Base-by-base conservation (phyloP, 2,113 vertebrate species). In the Orthonyx spaldingii region DNA sequence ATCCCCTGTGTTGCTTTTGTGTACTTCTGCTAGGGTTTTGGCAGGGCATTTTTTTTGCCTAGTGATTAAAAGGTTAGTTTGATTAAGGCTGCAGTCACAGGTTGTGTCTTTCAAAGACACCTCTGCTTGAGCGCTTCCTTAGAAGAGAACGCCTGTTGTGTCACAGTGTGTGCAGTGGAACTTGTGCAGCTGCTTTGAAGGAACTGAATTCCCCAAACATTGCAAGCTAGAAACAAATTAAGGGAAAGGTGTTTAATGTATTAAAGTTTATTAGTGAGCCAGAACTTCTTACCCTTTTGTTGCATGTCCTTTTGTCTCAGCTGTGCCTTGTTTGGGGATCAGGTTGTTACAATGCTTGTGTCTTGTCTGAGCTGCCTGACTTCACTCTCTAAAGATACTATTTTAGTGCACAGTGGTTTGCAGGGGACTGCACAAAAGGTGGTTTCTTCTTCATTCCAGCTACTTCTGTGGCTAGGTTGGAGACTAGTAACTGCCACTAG, bases 111-210 rank as follows among this genome's bases (percentile, higher is more conserved):
- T 97, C 13, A 76, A 95, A 94, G 79, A 89, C 82, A 84, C 91
- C 84, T 93, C 80, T 94, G 83, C 93, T 96, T 96, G 86, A 96
- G 41, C 61, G 84, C 93, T 90, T 97, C 94, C 94, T 95, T 94
- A 95, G 86, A 96, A 97, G 89, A 96, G 88, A 97, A 86, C 9
- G 86, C 93, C 96, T 94, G 83, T 90, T 83, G 94, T 82, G 84
- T 82, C 17, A 1, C 85, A 86, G 72, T 90, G 64, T 97, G 72
- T 86, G 90, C 88, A 52, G 15, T 92, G 72, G 90, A 90, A 95
- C 78, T 96, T 11, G 21, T 46, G 86, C 87, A 41, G 63, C 70
- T 94, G 92, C 89, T 97, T 97, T 96, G 86, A 95, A 94, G 90
- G 79, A 96, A 63, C 55, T 77, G 82, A 93, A 97, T 77, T 96